These are phyloP conservation scores for Lasioglossum vierecki DNA, from an alignment of 2,888 invertebrate species.

Conservation along the genomic window DNA sequence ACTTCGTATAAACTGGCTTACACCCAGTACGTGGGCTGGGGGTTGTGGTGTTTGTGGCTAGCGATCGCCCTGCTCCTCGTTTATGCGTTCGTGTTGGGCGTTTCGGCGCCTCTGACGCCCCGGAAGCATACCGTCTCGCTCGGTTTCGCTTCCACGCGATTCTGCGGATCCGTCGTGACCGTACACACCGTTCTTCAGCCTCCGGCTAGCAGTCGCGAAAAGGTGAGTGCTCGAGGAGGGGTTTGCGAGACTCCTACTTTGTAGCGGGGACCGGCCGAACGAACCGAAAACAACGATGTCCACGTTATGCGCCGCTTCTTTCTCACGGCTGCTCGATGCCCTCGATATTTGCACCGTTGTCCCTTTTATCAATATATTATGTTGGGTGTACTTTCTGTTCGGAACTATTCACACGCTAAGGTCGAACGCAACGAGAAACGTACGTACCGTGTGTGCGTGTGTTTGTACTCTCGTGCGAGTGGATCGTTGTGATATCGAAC, in stretches of 20 bases:
- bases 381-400: slow-evolving; percentile 54
- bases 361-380: slow-evolving; percentile 50
- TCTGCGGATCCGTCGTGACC: slow-evolving; percentile 58
- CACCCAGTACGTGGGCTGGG: slow-evolving; percentile 77
- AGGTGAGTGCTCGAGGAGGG: slow-evolving; percentile 72
- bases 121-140: slow-evolving; percentile 58
- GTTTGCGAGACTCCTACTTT: background rate
- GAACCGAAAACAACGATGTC: slow-evolving; percentile 28
- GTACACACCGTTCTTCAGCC: slow-evolving; percentile 56
- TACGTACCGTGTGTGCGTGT: slow-evolving; percentile 49
- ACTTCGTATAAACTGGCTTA: slow-evolving; percentile 77
- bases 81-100: slow-evolving; percentile 79
- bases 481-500: background rate
- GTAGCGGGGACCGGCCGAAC: background rate
- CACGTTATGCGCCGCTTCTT: slow-evolving; percentile 23
- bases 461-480: background rate
- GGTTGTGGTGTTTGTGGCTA: slow-evolving; percentile 79
- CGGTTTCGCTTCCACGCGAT: slow-evolving; percentile 58
- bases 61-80: slow-evolving; percentile 71
- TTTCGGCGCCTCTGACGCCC: slow-evolving; percentile 74
- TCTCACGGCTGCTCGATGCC: slow-evolving; percentile 38
- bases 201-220: slow-evolving; percentile 61
- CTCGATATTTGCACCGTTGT: slow-evolving; percentile 43
- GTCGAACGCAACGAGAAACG: slow-evolving; percentile 40
- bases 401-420: slow-evolving; percentile 45